These are phyloP conservation scores for Caenorhabditis angaria DNA, from an alignment of 2,888 invertebrate genomes.

Conservation along the genomic window DNA sequence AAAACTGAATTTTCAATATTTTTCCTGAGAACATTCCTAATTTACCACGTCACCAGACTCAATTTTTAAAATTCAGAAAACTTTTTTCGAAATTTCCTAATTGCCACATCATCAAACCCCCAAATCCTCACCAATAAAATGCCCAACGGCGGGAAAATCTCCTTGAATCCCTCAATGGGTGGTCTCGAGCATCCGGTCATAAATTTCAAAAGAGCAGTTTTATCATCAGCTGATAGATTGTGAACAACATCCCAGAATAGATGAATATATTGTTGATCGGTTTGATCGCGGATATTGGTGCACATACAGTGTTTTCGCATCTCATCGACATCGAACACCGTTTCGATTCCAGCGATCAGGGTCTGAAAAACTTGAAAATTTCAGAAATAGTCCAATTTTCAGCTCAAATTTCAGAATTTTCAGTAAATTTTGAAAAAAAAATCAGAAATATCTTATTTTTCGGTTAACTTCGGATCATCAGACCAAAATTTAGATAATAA, in stretches of 20 bases:
- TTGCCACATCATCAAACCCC: too few species aligned
- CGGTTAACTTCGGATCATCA: too few species aligned
- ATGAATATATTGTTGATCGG: conserved; percentile 84
- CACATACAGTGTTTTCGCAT: conserved; percentile 17
- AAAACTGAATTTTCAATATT: neutral
- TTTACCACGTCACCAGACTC: too few species aligned
- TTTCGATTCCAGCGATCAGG: conserved; percentile 35
- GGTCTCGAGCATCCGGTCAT: conserved; percentile 92
- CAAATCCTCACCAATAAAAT: conserved; percentile 80
- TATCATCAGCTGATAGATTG: conserved; percentile 79
- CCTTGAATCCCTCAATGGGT: conserved; percentile 92
- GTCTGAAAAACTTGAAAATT: conserved; percentile 7
- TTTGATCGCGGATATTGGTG: conserved; percentile 46
- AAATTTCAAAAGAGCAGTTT: conserved; percentile 84
- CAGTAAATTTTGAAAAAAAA: neutral
- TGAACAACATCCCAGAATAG: conserved; percentile 90
- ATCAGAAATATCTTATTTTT: too few species aligned
- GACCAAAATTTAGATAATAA: too few species aligned
- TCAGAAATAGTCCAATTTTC: too few species aligned
- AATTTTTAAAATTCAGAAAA: too few species aligned
- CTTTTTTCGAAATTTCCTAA: too few species aligned
- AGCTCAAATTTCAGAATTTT: too few species aligned
- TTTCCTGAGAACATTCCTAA: too few species aligned
- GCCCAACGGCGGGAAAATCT: conserved; percentile 91
- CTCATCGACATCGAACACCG: conserved; percentile 17